phyloP scores from a whole-genome alignment of 1,140 invertebrate species.

The Drosophila dunni region DNA sequence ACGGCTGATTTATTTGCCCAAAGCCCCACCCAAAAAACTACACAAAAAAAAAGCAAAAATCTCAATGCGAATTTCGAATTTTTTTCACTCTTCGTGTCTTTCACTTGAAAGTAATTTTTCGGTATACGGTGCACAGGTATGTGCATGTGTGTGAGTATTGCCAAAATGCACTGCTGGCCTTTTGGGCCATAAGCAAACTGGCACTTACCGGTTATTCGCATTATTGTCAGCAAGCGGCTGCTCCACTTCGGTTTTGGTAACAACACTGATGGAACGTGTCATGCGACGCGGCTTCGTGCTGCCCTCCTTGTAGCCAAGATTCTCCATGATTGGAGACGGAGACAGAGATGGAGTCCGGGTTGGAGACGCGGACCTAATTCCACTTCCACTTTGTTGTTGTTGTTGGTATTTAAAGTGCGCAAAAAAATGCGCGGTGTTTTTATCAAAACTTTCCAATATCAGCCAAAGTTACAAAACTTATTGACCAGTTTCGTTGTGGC shows the following conservation, averaged over 20 bases:
- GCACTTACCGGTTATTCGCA: constrained; percentile 83
- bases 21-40: constrained; percentile 10
- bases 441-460: constrained; percentile 59
- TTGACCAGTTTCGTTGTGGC: constrained; percentile 51
- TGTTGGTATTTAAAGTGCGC: constrained; percentile 68
- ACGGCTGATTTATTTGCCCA: constrained; percentile 6
- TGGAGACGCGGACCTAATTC: constrained; percentile 10
- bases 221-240: constrained; percentile 82
- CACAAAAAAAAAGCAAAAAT: not conserved
- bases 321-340: constrained; percentile 69
- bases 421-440: constrained; percentile 66
- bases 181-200: constrained; percentile 33
- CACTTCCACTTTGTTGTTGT: constrained; percentile 36
- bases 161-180: constrained; percentile 32
- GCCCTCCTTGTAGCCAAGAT: constrained; percentile 84
- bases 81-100: constrained; percentile 13
- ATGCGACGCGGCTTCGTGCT: constrained; percentile 82
- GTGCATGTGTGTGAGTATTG: not conserved
- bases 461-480: constrained; percentile 44
- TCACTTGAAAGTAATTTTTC: constrained; percentile 13
- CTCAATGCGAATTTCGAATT: constrained; percentile 1
- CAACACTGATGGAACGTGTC: constrained; percentile 82
- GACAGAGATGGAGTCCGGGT: constrained; percentile 40
- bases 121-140: constrained; percentile 10
- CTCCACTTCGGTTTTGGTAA: constrained; percentile 84